A percentile compares a stretch with the other conserved stretches of the same genome.
Conservation (phyloP, 2,888 invertebrate genomes). For the Drosophila birchii region DNA sequence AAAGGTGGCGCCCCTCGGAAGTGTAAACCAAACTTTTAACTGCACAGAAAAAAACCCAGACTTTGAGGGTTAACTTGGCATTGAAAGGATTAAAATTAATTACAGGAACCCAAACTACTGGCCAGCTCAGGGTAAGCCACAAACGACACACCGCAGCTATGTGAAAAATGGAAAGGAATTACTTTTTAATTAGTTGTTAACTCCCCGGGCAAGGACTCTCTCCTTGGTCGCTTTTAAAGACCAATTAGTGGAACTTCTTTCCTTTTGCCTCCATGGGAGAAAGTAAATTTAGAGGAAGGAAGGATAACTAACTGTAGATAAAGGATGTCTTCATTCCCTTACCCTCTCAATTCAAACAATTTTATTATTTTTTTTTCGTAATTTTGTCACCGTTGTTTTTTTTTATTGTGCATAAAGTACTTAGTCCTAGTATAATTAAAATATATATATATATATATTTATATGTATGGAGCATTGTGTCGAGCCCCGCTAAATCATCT, state of each 20-base stretch:
- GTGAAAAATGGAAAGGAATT: conserved; percentile 50
- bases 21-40: background rate
- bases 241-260: conserved; percentile 38
- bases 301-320: background rate
- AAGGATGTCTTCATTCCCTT: background rate
- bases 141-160: conserved; percentile 32
- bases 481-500: conserved; percentile 62
- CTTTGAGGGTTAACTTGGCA: conserved; percentile 10
- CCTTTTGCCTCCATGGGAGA: background rate
- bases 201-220: background rate
- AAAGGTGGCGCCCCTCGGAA: conserved; percentile 1
- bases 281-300: background rate
- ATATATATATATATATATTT: conserved; percentile 60
- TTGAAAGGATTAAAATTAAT: conserved; percentile 63
- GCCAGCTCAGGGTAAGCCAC: conserved; percentile 17
- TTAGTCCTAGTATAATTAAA: conserved; percentile 82
- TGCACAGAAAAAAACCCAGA: background rate
- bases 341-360: background rate
- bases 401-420: conserved; percentile 84
- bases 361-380: conserved; percentile 68
- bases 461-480: conserved; percentile 67
- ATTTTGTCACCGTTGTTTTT: conserved; percentile 85
- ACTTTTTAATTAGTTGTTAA: conserved; percentile 70
- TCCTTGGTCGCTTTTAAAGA: conserved; percentile 5
- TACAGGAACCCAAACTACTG: conserved; percentile 55